These are phyloP conservation scores for Sapayoa aenigma DNA, from an alignment of 2,113 vertebrate genomes.

Conservation along the genomic window DNA sequence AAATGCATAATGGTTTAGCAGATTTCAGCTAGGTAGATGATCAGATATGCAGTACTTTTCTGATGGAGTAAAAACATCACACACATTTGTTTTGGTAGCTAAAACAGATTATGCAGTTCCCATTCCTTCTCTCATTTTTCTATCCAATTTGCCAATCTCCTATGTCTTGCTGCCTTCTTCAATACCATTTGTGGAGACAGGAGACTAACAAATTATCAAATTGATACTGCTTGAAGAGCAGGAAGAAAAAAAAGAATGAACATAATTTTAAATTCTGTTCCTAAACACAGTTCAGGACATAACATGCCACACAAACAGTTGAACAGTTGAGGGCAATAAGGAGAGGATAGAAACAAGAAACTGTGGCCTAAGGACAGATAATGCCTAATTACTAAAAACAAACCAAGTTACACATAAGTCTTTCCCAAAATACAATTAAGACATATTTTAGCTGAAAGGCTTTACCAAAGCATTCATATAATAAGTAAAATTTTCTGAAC, in stretches of 20 bases:
- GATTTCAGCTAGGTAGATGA: neutral
- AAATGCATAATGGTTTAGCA: neutral
- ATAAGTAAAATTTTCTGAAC: neutral
- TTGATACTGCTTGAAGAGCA: neutral
- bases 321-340: neutral
- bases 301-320: neutral
- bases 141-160: neutral
- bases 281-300: neutral
- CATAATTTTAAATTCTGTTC: neutral
- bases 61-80: neutral
- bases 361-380: neutral
- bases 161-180: neutral
- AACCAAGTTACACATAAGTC: rapidly evolving
- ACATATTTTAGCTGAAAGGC: neutral
- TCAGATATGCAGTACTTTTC: neutral
- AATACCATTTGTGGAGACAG: neutral
- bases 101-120: neutral
- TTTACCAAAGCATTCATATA: neutral
- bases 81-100: neutral
- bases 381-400: neutral
- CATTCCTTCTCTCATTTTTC: neutral
- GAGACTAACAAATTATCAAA: neutral
- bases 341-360: neutral
- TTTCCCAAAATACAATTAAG: neutral
- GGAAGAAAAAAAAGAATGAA: neutral